Evolutionary conservation across 2,888 invertebrate species (phyloP).

Genomic region (Oligia fasciuncula): DNA sequence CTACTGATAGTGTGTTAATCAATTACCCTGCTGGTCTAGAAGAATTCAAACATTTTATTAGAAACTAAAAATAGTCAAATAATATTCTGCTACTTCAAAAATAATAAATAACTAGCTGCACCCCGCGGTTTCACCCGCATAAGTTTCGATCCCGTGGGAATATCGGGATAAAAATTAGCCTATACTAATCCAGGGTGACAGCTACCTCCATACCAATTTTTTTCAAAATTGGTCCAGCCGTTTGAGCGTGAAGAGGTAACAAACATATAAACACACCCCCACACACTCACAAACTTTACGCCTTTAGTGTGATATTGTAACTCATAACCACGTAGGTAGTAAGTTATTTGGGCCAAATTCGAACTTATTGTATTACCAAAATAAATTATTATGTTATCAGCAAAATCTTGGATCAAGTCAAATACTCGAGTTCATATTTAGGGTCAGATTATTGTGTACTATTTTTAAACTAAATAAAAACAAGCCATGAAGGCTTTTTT

Average conservation of each 20-base stretch:
- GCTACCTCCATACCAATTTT: too few relatives aligned
- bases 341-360: slow-evolving; percentile 4
- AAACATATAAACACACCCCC: too few relatives aligned
- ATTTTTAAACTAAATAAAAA: slow-evolving; percentile 1
- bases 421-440: neutral
- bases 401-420: neutral
- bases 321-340: too few relatives aligned
- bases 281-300: too few relatives aligned
- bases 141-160: too few relatives aligned
- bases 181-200: too few relatives aligned
- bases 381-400: neutral
- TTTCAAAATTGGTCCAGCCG: too few relatives aligned
- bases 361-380: neutral
- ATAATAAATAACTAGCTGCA: neutral
- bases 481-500: neutral
- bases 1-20: too few relatives aligned
- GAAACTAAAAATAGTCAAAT: slow-evolving; percentile 3
- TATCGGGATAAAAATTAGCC: too few relatives aligned
- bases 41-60: neutral
- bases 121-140: too few relatives aligned
- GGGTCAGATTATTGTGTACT: neutral
- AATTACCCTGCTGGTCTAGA: neutral
- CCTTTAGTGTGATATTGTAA: too few relatives aligned
- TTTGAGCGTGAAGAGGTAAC: too few relatives aligned
- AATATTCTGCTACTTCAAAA: neutral